Percentiles rank a stretch among this genome's conserved stretches.
phyloP scores from a whole-genome alignment of 2,888 invertebrate genomes.

The Hydrotaea cyrtoneurina region DNA sequence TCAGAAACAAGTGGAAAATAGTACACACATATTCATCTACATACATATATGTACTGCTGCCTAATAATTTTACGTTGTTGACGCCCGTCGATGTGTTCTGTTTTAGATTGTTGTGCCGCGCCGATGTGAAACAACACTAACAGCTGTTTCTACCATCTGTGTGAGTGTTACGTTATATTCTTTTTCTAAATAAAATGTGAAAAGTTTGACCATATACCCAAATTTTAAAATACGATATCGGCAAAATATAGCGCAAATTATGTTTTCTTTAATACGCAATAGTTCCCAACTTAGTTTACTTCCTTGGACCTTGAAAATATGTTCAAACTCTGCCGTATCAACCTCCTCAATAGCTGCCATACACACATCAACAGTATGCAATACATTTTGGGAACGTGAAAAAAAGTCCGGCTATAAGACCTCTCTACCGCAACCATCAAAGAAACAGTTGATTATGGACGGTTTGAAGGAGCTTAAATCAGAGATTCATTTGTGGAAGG shows the following conservation, averaged over 20 bases:
- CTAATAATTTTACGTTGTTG: no score
- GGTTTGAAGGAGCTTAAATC: conserved; percentile 85
- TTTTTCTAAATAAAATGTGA: conserved; percentile 63
- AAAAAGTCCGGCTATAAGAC: conserved; percentile 80
- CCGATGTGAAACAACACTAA: neutral
- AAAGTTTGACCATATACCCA: neutral
- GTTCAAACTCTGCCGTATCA: neutral
- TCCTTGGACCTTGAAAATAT: neutral
- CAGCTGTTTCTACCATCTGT: conserved; percentile 22
- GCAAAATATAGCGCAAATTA: conserved; percentile 14
- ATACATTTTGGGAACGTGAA: conserved; percentile 79
- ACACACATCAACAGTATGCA: conserved; percentile 75
- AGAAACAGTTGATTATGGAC: conserved; percentile 83
- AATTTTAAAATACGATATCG: neutral
- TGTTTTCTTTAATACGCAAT: conserved; percentile 45
- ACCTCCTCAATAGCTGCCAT: conserved; percentile 54
- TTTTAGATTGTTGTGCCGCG: neutral
- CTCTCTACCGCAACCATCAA: conserved; percentile 77
- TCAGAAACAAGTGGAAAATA: no score
- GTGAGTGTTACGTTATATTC: conserved; percentile 53
- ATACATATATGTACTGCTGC: no score
- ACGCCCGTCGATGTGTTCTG: no score
- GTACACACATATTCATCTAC: no score
- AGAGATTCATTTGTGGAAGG: conserved; percentile 85
- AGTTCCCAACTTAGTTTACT: neutral